Evolutionary conservation across 2,113 vertebrate species (phyloP).

Genomic region (Petromus typicus): DNA sequence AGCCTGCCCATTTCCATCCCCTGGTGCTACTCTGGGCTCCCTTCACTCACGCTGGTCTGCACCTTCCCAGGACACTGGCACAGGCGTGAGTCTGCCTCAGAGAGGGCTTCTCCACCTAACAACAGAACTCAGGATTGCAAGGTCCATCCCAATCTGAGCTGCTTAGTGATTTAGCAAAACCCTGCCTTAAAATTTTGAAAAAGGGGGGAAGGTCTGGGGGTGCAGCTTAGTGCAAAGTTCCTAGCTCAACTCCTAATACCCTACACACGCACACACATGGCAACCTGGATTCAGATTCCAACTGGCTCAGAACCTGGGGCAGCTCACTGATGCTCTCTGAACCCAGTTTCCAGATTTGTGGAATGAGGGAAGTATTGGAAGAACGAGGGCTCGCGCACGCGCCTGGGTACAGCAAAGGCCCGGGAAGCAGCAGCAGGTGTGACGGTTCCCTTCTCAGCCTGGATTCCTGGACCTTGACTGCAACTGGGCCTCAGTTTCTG

Average conservation of each 20-base stretch:
- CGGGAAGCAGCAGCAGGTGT: no score
- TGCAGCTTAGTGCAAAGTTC: background rate
- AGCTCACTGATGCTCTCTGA: background rate
- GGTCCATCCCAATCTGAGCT: background rate
- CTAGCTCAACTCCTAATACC: background rate
- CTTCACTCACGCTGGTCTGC: no score
- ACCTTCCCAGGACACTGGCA: background rate
- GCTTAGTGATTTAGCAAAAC: background rate
- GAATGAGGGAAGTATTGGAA: background rate
- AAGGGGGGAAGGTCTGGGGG: background rate
- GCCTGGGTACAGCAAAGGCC: accelerated
- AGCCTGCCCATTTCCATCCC: accelerated
- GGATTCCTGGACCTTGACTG: background rate
- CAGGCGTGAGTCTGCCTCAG: background rate
- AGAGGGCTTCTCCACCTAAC: background rate
- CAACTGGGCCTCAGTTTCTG: background rate
- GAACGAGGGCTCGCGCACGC: accelerated
- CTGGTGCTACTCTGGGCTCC: background rate
- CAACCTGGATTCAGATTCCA: background rate
- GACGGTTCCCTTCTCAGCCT: background rate
- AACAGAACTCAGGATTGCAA: background rate
- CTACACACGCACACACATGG: background rate
- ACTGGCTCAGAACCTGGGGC: background rate
- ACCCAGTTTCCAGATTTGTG: background rate
- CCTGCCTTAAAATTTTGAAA: background rate